Evolutionary conservation across 2,888 invertebrate genomes (phyloP), one percentile per base, ranked within the genome.

Genomic region (Copidosoma aretas): DNA sequence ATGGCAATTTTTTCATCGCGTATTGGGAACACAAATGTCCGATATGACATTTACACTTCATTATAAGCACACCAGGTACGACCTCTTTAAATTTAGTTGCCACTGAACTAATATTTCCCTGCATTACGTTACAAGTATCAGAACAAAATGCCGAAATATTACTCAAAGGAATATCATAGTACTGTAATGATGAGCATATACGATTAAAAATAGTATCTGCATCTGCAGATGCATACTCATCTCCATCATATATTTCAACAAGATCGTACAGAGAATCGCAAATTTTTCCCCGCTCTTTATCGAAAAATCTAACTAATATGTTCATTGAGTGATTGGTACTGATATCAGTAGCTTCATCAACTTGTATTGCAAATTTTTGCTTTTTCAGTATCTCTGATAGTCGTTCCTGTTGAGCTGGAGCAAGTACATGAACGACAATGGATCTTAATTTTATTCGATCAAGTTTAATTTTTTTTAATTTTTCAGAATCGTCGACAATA

Each of bases 1-100:
- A 54, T 1, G 62, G 62, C 10, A 62, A 39, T 10, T 51, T 21
- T 39, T 62, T 54, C 15, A 46, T 46, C 0, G 64, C 51, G 10
- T 49, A 17, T 15, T 54, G 57, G 17, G 58, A 32, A 17, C 49
- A 51, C 1, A 64, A 43, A 19, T 46, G 32, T 17, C 21, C 25
- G 1, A 52, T 57, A 17, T 64, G 64, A 32, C 57, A 64, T 22
- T 58, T 58, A 39, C 57, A 64, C 51, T 57, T 64, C 1, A 57
- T 5, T 1, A 58, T n/a, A 32, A 41, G 21, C 10, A 64, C 49
- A 15, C 32, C n/a, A n/a, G 64, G 64, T 19, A 58, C 1, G 1
- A 46, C 14, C 14, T 54, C 17, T 39, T 56, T 63, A 1, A 64
- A n/a, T 32, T 41, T 57, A 2, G 57, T 15, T 25, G 46, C 25